Conservation (phyloP, 2,888 invertebrate genomes). For the Deilephila porcellus region DNA sequence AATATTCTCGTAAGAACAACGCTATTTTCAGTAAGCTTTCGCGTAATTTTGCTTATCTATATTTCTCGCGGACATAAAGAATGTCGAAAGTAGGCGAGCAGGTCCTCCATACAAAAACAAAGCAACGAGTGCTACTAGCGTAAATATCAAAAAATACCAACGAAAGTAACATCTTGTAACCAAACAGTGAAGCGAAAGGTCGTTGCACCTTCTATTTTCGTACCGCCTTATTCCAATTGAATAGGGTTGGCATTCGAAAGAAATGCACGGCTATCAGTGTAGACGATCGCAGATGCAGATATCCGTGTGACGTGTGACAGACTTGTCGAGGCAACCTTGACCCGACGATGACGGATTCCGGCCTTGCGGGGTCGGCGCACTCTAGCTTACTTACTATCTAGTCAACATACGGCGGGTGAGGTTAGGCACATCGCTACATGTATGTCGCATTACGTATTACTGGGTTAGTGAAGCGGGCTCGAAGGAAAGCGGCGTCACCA, state of each 20-base stretch:
- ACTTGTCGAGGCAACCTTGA: constrained; percentile 75
- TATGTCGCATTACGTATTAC: constrained; percentile 29
- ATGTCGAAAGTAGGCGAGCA: constrained; percentile 20
- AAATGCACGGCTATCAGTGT: constrained; percentile 69
- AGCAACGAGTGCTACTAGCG: constrained; percentile 6
- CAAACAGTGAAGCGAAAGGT: constrained; percentile 65
- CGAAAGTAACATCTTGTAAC: constrained; percentile 74
- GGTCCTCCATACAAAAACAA: constrained; percentile 18
- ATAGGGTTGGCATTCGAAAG: constrained; percentile 63
- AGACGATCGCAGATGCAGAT: constrained; percentile 82
- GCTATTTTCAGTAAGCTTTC: constrained; percentile 9
- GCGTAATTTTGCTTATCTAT: constrained; percentile 21
- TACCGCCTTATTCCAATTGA: constrained; percentile 59
- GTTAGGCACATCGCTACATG: constrained; percentile 25
- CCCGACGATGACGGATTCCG: constrained; percentile 80
- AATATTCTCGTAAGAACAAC: constrained; percentile 13
- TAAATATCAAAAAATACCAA: constrained; percentile 59
- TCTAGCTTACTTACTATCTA: constrained; percentile 65
- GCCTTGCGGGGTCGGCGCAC: constrained; percentile 80
- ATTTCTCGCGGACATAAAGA: constrained; percentile 12
- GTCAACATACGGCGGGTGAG: constrained; percentile 51
- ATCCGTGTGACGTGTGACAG: constrained; percentile 70
- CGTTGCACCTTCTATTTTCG: constrained; percentile 75
- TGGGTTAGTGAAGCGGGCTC: constrained; percentile 17
- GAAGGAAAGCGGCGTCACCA: constrained; percentile 6